phyloP scores from a whole-genome alignment of 2,888 invertebrate species.

The Scaptomyza tumidula region DNA sequence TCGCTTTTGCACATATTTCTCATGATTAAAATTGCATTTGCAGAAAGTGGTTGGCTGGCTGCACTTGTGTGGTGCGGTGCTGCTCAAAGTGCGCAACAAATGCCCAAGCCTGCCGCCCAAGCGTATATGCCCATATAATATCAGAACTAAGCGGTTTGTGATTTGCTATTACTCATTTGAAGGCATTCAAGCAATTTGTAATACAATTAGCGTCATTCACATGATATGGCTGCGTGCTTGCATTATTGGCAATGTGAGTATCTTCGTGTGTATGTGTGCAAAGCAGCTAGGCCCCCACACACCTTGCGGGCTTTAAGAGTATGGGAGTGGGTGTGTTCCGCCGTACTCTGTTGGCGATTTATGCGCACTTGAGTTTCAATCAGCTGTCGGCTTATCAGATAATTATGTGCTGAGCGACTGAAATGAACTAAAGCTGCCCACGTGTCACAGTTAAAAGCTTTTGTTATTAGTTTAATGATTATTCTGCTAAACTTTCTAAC shows the following conservation, averaged over 20 bases:
- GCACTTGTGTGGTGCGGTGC: slow-evolving; percentile 1
- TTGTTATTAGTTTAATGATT: background rate
- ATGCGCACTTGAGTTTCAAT: slow-evolving; percentile 52
- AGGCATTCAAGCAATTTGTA: slow-evolving; percentile 77
- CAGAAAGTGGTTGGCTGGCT: slow-evolving; percentile 41
- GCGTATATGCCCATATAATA: slow-evolving; percentile 44
- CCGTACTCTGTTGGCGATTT: slow-evolving; percentile 25
- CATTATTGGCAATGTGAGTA: slow-evolving; percentile 3
- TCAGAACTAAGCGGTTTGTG: slow-evolving; percentile 70
- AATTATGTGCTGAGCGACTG: slow-evolving; percentile 58
- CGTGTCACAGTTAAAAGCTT: slow-evolving; percentile 4
- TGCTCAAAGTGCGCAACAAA: slow-evolving; percentile 51
- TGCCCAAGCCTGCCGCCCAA: slow-evolving; percentile 17
- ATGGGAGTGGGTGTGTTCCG: slow-evolving; percentile 3
- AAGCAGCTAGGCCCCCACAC: slow-evolving; percentile 61
- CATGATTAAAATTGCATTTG: slow-evolving; percentile 64
- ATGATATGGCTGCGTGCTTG: slow-evolving; percentile 49
- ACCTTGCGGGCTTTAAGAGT: slow-evolving; percentile 29
- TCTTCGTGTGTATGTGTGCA: slow-evolving; percentile 16
- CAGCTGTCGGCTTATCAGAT: slow-evolving; percentile 75
- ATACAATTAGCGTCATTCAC: slow-evolving; percentile 79
- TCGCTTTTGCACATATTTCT: slow-evolving; percentile 39
- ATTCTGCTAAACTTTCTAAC: background rate
- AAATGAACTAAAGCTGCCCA: slow-evolving; percentile 26
- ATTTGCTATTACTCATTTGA: slow-evolving; percentile 70